phyloP scores from a whole-genome alignment of 2,113 vertebrate species.

The Hemibagrus wyckioides region DNA sequence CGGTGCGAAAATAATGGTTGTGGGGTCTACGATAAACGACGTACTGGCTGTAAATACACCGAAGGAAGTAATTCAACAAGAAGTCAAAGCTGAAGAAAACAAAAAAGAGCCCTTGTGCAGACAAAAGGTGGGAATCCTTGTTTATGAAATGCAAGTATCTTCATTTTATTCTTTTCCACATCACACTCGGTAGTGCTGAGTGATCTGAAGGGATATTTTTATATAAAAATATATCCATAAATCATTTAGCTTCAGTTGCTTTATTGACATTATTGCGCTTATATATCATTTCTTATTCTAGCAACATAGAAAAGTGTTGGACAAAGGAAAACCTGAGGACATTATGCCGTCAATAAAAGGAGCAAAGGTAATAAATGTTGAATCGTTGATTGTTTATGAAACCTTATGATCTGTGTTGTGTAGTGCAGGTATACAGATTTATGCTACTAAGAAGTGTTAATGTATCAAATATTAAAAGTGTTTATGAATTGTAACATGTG shows the following conservation, averaged over 20 bases:
- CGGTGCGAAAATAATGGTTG: slow-evolving; percentile 98
- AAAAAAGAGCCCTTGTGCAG: slow-evolving; percentile 97
- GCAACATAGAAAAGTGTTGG: slow-evolving; percentile 99
- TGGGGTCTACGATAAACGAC: slow-evolving; percentile 97
- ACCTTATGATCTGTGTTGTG: not conserved
- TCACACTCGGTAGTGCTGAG: too few relatives aligned
- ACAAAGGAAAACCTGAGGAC: slow-evolving; percentile 98
- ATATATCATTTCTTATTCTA: slow-evolving; percentile 63
- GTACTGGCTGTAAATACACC: slow-evolving; percentile 96
- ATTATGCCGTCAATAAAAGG: slow-evolving; percentile 94
- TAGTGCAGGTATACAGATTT: not conserved
- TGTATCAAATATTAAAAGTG: not conserved
- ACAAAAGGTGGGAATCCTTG: slow-evolving; percentile 83
- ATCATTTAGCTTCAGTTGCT: too few relatives aligned
- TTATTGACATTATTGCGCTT: not conserved
- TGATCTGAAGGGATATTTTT: not conserved
- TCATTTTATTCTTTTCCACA: not conserved
- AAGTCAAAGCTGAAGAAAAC: slow-evolving; percentile 93
- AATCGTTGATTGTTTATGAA: not conserved
- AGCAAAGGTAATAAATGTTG: slow-evolving; percentile 78
- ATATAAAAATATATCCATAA: not conserved
- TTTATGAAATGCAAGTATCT: not conserved
- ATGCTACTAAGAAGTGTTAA: not conserved
- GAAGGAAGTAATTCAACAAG: slow-evolving; percentile 93
- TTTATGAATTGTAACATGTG: not conserved